phyloP scores from a whole-genome alignment of 2,113 vertebrate genomes.

The Protobothrops mucrosquamatus region DNA sequence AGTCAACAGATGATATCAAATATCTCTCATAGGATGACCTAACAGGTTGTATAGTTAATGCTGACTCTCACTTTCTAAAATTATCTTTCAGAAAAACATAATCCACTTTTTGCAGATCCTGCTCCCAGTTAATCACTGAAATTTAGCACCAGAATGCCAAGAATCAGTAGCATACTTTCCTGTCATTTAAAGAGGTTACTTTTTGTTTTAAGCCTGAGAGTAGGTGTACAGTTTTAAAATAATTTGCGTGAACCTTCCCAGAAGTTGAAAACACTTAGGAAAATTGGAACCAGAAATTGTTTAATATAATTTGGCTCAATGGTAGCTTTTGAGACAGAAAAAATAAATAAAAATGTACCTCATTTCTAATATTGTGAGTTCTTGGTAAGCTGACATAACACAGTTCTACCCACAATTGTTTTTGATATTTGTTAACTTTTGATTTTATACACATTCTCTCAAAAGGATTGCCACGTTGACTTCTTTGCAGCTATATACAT shows the following conservation, averaged over 20 bases:
- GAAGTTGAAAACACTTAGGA: not conserved
- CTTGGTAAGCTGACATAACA: not conserved
- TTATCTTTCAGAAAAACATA: not conserved
- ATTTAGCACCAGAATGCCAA: not conserved
- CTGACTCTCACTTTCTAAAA: not conserved
- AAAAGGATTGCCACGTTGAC: not conserved
- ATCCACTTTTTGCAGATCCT: not conserved
- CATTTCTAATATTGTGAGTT: not conserved
- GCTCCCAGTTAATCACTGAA: not conserved
- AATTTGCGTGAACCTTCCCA: not conserved
- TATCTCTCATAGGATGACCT: not conserved
- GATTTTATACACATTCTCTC: not conserved
- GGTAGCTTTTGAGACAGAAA: not conserved
- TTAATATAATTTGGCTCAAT: not conserved
- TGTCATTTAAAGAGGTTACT: not conserved
- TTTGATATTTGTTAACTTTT: not conserved
- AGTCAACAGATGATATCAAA: not conserved
- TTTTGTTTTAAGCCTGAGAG: not conserved
- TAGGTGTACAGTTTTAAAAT: not conserved
- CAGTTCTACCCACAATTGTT: not conserved
- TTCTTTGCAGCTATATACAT: not conserved
- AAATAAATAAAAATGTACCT: not conserved
- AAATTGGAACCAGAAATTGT: not conserved
- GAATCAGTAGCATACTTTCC: not conserved
- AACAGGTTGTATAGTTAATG: not conserved